These are phyloP conservation scores for Pipistrellus pipistrellus DNA, from an alignment of 2,797 vertebrate species.

Conservation along the genomic window DNA sequence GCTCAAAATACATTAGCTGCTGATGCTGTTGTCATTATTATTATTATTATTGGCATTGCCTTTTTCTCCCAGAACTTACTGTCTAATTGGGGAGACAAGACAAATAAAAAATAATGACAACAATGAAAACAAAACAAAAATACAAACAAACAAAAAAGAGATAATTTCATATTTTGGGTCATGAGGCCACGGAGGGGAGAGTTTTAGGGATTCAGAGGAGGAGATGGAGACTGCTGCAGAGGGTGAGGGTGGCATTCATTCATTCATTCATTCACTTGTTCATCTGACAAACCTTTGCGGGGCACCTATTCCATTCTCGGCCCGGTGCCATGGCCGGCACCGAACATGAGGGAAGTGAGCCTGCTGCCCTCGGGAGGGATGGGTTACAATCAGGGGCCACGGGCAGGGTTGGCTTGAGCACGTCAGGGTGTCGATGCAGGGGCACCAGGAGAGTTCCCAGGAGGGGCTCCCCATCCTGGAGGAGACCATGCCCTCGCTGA, in stretches of 20 bases:
- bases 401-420: neutral
- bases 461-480: no score
- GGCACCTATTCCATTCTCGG: neutral
- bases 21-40: neutral
- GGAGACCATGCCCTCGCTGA: neutral
- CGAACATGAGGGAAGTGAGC: neutral
- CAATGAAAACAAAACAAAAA: neutral
- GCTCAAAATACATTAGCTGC: neutral
- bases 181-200: neutral
- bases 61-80: conserved; percentile 13
- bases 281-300: neutral
- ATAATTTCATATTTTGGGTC: neutral
- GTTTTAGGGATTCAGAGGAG: neutral
- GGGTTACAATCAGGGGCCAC: neutral
- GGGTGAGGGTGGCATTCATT: neutral
- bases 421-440: fast-evolving
- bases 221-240: fast-evolving
- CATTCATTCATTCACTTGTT: neutral
- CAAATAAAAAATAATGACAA: neutral
- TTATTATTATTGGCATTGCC: neutral
- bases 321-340: neutral
- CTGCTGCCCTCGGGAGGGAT: neutral
- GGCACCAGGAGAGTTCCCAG: neutral
- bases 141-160: no score
- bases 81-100: neutral